Percentiles rank a stretch among this genome's conserved stretches.
phyloP scores from a whole-genome alignment of 2,797 vertebrate species.

The Fratercula arctica region DNA sequence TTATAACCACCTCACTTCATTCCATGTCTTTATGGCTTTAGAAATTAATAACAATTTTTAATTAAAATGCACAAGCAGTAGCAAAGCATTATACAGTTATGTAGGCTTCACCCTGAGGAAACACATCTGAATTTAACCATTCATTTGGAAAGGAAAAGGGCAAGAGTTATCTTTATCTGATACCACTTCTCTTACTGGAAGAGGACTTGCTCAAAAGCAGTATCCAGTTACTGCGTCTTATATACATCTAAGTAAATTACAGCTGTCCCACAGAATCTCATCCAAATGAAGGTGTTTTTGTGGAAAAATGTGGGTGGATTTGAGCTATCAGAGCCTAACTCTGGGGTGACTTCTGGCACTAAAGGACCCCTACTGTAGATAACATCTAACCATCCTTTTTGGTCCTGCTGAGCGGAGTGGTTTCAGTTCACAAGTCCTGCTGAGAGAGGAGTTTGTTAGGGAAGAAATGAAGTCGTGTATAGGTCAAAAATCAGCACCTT shows the following conservation, averaged over 20 bases:
- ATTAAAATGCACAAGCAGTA: not conserved
- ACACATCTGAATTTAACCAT: not conserved
- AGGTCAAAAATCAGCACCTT: not conserved
- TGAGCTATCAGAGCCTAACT: not conserved
- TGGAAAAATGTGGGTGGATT: not conserved
- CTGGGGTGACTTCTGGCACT: not conserved
- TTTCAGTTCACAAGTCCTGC: not conserved
- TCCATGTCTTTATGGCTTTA: not conserved
- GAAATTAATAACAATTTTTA: not conserved
- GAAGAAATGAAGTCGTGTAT: not conserved
- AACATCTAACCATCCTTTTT: not conserved
- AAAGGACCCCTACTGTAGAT: not conserved
- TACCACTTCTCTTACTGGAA: not conserved
- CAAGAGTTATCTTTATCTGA: not conserved
- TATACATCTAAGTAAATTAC: not conserved
- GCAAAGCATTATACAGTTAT: not conserved
- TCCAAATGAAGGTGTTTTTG: not conserved
- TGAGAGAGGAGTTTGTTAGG: not conserved
- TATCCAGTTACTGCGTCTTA: not conserved
- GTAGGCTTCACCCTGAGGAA: not conserved
- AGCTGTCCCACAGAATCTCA: not conserved
- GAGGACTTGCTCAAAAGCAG: not conserved
- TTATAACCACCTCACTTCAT: not conserved
- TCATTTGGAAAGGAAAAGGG: not conserved
- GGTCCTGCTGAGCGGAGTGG: not conserved